Conservation (phyloP, 2,113 vertebrate species). For the Sterna hirundo region DNA sequence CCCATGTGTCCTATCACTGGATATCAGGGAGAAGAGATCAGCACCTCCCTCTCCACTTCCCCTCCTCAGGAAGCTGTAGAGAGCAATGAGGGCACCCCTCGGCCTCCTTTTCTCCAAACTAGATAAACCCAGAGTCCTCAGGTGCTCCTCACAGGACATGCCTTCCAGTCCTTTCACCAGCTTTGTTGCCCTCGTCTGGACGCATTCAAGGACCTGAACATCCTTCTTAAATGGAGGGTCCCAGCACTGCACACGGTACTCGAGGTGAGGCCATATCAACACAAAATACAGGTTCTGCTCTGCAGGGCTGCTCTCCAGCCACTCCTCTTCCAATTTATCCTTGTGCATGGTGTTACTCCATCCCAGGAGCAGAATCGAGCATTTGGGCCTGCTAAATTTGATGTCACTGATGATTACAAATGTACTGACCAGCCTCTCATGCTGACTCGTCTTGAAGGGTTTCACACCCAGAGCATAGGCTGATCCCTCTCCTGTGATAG, state of each 20-base stretch:
- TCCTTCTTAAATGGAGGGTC: too few species aligned
- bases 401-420: background rate
- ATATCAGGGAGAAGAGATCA: background rate
- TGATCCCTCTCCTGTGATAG: background rate
- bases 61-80: background rate
- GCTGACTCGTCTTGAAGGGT: background rate
- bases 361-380: background rate
- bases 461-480: background rate
- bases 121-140: background rate
- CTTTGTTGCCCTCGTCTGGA: background rate
- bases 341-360: background rate
- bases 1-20: background rate
- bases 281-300: background rate
- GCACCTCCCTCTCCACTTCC: background rate
- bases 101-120: background rate
- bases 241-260: background rate
- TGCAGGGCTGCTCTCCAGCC: background rate
- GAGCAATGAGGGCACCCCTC: too few species aligned
- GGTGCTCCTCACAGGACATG: background rate
- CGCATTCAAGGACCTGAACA: background rate
- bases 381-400: background rate
- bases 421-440: background rate
- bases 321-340: background rate
- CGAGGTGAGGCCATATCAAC: fast-evolving
- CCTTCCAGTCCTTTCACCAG: background rate